Base-by-base conservation (phyloP, 2,888 invertebrate species). In the Lottia scabra region DNA sequence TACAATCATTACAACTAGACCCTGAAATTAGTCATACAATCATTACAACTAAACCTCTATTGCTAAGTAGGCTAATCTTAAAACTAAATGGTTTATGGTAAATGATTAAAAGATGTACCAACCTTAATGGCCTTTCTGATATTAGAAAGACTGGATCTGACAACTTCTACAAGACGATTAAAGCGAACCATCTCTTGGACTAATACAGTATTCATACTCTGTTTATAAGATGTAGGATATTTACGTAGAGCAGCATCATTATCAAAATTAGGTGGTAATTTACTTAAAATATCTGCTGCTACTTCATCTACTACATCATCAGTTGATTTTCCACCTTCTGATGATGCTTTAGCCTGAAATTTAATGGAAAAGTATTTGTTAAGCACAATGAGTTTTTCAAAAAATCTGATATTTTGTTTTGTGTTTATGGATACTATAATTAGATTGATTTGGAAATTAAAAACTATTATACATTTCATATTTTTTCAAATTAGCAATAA, bases 261-360 rank as follows among this genome's bases (percentile, higher is more conserved):
- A 79, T 90, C 89, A 77, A 87, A 91, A 76, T 90, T 85, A 12
- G 78, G 73, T 26, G 89, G 90, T 72, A 87, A 82, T 79, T 88
- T 94, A 8, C 91, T 89, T 13, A 96, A 89, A 75, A 97, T 94
- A 84, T 96, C 96, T 46, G 92, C 92, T 0, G 96, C 93, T 0
- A 96, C 94, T 68, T 93, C 93, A 87, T 93, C 93, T 0, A 96
- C 94, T 63, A 95, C 91, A 81, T 95, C 93, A 83, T 97, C 96
- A 0, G 95, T 93, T 0, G 95, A 93, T 75, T 92, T 92, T 5
- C 92, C 93, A 46, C 87, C 87, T 16, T 81, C 84, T n/a, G 85
- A 81, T 0, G 87, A 81, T 43, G 87, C 87, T 82, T 83, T 86
- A 5, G 88, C 88, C 88, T 89, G 76, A 19, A 70, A 68, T 10